Percentiles rank a stretch among this genome's conserved stretches.
These are phyloP conservation scores for Eurois occulta DNA, from an alignment of 2,888 invertebrate species.

Conservation along the genomic window DNA sequence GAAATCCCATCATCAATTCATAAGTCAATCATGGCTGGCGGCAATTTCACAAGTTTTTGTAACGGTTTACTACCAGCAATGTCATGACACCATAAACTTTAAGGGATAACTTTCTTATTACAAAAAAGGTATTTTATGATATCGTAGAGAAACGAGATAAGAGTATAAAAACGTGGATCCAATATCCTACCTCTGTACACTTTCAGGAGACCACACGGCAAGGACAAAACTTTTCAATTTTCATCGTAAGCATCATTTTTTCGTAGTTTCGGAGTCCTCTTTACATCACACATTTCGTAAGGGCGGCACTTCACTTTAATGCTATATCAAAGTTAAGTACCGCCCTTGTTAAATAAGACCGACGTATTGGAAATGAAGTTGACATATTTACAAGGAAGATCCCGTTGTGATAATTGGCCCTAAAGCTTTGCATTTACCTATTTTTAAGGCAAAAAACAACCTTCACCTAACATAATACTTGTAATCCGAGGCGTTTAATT, in stretches of 20 bases:
- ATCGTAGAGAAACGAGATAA: constrained; percentile 44
- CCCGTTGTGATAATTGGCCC: background rate
- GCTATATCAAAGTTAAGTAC: constrained; percentile 9
- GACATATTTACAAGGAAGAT: background rate
- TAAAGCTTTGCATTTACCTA: background rate
- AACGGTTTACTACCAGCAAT: constrained; percentile 53
- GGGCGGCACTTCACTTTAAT: background rate
- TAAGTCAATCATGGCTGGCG: constrained; percentile 11
- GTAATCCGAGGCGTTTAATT: background rate
- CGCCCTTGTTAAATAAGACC: constrained; percentile 18
- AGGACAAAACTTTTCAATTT: constrained; percentile 18
- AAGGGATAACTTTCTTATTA: constrained; percentile 61
- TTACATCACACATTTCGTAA: background rate
- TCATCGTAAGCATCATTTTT: background rate
- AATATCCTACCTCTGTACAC: constrained; percentile 36
- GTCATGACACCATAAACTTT: constrained; percentile 63
- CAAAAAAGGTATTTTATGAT: constrained; percentile 58
- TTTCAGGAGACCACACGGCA: constrained; percentile 16
- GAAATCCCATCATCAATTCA: background rate
- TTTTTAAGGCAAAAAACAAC: background rate
- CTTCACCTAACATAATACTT: background rate
- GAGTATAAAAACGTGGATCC: constrained; percentile 53
- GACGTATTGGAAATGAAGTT: constrained; percentile 4
- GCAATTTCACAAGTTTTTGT: constrained; percentile 35
- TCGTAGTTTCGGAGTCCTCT: constrained; percentile 21